Evolutionary conservation across 2,797 vertebrate species (phyloP).

Genomic region (Nothura maculosa): DNA sequence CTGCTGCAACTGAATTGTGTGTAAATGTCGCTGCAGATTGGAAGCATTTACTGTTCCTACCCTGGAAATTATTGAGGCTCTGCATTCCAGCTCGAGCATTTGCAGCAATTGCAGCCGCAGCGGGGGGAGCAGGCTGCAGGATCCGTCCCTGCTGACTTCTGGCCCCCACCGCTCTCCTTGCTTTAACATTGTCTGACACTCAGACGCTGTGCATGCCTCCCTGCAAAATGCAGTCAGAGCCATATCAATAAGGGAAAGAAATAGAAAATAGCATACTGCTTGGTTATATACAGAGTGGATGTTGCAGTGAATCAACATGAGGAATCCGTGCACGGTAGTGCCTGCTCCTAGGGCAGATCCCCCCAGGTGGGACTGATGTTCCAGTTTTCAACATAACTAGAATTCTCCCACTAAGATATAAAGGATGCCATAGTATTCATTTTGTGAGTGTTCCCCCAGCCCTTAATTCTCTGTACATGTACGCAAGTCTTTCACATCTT

Average conservation of each 20-base stretch:
- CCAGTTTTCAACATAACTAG: neutral
- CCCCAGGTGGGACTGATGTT: neutral
- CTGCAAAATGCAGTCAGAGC: neutral
- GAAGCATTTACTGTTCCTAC: neutral
- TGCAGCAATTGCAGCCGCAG: neutral
- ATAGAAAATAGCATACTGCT: neutral
- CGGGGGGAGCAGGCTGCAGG: neutral
- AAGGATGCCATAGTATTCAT: neutral
- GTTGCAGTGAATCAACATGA: neutral
- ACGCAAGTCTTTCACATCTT: neutral
- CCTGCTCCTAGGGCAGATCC: neutral
- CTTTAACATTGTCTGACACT: neutral
- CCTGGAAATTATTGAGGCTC: neutral
- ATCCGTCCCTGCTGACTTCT: constrained; percentile 16
- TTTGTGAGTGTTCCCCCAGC: neutral
- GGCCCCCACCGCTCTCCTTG: neutral
- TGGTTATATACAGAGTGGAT: neutral
- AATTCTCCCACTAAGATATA: neutral
- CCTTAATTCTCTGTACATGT: neutral
- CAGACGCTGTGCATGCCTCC: neutral
- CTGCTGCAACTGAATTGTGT: neutral
- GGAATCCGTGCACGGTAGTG: neutral
- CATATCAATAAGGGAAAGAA: neutral
- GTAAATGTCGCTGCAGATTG: neutral
- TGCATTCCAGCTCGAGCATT: neutral